Evolutionary conservation across 1,140 invertebrate genomes (phyloP).

Genomic region (Wiebesia pumilae): DNA sequence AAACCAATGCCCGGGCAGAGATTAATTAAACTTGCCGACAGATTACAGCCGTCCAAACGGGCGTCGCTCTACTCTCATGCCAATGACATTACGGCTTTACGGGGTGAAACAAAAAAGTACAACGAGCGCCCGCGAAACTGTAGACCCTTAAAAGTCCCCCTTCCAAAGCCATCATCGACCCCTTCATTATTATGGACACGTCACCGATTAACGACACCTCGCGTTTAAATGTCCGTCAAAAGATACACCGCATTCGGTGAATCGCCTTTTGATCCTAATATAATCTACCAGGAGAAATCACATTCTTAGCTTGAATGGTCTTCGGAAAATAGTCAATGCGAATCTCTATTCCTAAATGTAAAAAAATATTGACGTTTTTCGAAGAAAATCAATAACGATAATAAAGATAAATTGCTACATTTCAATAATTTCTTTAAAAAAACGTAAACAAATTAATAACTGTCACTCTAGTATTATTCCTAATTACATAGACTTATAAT

Average conservation of each 20-base stretch:
- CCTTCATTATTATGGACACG: neutral
- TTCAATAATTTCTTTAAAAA: too few species aligned
- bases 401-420: too few species aligned
- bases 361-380: too few species aligned
- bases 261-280: neutral
- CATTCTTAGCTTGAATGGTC: neutral
- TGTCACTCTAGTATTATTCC: too few species aligned
- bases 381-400: too few species aligned
- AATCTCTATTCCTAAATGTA: too few species aligned
- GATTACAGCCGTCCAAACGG: constrained; percentile 65
- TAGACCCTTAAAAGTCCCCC: neutral
- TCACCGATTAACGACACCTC: constrained; percentile 4
- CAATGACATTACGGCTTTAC: constrained; percentile 69
- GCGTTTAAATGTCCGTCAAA: neutral
- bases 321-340: too few species aligned
- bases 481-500: too few species aligned
- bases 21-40: constrained; percentile 71
- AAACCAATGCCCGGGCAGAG: constrained; percentile 53
- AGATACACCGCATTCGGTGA: neutral
- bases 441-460: too few species aligned
- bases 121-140: constrained; percentile 27
- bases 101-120: constrained; percentile 61
- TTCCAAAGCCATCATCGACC: neutral
- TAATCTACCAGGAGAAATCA: neutral
- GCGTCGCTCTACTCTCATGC: constrained; percentile 53